Base-by-base conservation (phyloP, 2,888 invertebrate species). In the Lasioglossum pauxillum region DNA sequence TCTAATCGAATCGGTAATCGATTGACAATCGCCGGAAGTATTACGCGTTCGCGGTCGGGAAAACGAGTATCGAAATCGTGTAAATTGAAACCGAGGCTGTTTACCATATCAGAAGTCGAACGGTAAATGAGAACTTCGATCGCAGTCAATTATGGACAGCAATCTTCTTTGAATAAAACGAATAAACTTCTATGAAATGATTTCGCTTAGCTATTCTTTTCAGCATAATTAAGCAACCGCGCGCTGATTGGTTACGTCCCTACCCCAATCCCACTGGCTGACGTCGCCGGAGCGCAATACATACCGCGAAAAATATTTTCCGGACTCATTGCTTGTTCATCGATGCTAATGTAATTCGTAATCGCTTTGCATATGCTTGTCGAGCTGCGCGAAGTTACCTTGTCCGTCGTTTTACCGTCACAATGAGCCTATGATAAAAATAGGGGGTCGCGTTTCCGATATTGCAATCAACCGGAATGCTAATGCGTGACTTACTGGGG, bases 11-110 rank as follows among this genome's bases (percentile, higher is more conserved):
- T 93, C 92, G 90, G 90, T 92, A 93, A 94, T 93, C 92, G 90
- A 78, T 87, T 89, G 90, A 94, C 94, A 95, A 95, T 95, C 91
- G 92, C 90, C 93, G 94, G 94, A 94, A 93, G 90, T 91, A 73
- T 84, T 75, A 75, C 60, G n/a, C 46, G 23, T 35, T 35, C 60
- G 35, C 5, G 44, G 73, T 35, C 5, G 73, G 72, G 27, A 46
- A 38, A 49, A 53, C 49, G 23, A 35, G 49, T 27, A 57, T 41
- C 12, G 69, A 69, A 41, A 69, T 41, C n/a, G 38, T 41, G 35
- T 69, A 23, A 38, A 23, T 12, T 10, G 23, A n/a, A 38, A 1
- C n/a, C 35, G 10, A 35, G 3, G 1, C 67, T 35, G 35, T 38
- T 60, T 31, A 16, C 5, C 16, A 31, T 31, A 16, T 16, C 7